These are phyloP conservation scores for Campylomormyrus numenius DNA, from an alignment of 2,113 vertebrate species.

Conservation along the genomic window DNA sequence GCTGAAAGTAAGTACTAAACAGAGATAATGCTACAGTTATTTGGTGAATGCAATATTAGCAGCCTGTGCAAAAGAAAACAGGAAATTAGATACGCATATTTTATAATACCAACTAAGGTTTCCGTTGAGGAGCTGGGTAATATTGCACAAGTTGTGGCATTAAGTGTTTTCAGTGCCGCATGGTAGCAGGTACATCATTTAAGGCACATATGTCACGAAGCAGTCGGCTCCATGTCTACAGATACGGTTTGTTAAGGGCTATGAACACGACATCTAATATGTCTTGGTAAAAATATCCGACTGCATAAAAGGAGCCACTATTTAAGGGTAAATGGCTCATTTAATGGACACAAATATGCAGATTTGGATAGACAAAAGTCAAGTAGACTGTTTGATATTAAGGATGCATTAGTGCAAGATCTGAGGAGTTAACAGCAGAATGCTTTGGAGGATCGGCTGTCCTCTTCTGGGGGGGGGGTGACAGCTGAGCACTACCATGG, in stretches of 20 bases:
- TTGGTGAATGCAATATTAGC: neutral
- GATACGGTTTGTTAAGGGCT: neutral
- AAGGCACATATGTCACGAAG: neutral
- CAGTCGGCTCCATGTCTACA: neutral
- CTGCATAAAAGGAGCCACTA: neutral
- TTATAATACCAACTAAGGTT: neutral
- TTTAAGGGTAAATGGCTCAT: neutral
- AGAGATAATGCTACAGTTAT: neutral
- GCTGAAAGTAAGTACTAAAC: neutral
- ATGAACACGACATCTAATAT: neutral
- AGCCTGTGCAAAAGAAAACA: neutral
- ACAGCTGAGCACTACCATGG: conserved; percentile 37
- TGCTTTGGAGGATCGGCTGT: conserved; percentile 36
- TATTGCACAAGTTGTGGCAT: neutral
- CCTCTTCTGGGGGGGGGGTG: conserved; percentile 35
- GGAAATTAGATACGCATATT: neutral
- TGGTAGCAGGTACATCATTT: neutral
- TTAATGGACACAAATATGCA: neutral
- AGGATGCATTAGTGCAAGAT: neutral
- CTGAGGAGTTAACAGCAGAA: conserved; percentile 22
- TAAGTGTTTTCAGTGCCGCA: neutral
- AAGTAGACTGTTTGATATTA: neutral
- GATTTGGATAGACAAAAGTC: neutral
- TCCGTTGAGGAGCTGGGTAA: neutral
- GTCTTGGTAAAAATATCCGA: neutral